Percentiles rank a stretch among this genome's conserved stretches.
phyloP scores from a whole-genome alignment of 2,113 vertebrate genomes.

The Procavia capensis region DNA sequence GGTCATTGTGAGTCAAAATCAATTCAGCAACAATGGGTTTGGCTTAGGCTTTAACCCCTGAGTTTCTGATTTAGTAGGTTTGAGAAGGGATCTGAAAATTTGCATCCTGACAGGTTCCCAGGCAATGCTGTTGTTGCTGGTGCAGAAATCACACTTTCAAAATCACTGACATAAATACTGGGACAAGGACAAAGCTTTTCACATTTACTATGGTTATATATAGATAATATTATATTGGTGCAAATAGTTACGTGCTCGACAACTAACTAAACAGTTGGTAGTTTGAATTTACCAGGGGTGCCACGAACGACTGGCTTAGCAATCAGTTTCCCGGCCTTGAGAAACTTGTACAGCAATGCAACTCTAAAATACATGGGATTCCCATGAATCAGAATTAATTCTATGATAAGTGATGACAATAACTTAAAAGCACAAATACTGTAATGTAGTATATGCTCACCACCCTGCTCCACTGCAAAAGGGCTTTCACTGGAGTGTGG shows the following conservation, averaged over 20 bases:
- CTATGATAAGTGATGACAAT: background rate
- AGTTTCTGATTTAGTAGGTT: background rate
- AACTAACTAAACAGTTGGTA: background rate
- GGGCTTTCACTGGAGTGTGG: too few relatives aligned
- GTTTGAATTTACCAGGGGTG: background rate
- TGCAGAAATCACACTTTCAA: background rate
- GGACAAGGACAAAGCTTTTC: background rate
- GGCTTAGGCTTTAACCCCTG: too few relatives aligned
- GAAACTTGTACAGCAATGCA: background rate
- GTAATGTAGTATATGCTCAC: background rate
- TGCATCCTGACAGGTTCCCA: background rate
- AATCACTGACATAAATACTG: background rate
- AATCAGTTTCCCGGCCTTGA: background rate
- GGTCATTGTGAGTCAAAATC: too few relatives aligned
- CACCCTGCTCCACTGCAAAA: too few relatives aligned
- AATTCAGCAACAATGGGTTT: too few relatives aligned
- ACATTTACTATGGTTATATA: background rate
- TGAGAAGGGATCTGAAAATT: background rate
- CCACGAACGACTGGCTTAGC: background rate
- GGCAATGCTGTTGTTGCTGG: background rate
- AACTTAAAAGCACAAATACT: background rate
- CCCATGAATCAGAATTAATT: background rate
- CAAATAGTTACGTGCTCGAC: background rate
- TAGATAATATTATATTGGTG: background rate
- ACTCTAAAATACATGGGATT: background rate